Conservation (phyloP, 37 sponge, comb jelly and placozoan species). For the Hormiphora californensis region DNA sequence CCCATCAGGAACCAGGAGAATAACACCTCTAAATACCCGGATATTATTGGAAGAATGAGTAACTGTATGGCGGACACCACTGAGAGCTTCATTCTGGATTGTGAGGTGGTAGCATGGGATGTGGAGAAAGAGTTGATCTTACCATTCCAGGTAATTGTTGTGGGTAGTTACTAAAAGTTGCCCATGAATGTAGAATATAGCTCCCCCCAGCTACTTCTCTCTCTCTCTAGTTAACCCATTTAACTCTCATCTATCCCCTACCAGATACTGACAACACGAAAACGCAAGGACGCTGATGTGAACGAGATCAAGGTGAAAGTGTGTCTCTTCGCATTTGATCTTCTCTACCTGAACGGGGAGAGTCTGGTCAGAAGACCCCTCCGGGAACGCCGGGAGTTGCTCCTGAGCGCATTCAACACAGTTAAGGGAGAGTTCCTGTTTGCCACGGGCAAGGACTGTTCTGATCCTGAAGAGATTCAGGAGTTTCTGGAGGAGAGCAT, state of each 20-base stretch:
- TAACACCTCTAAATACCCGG: slow-evolving; percentile 93
- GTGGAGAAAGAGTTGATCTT: slow-evolving; percentile 81
- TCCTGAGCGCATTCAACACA: slow-evolving; percentile 76
- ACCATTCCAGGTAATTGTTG: slow-evolving; percentile 76
- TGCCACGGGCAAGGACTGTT: slow-evolving; percentile 63
- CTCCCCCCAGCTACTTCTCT: not conserved
- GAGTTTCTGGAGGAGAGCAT: slow-evolving; percentile 88
- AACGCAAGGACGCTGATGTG: slow-evolving; percentile 73
- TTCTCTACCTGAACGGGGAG: slow-evolving; percentile 91
- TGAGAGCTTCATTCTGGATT: slow-evolving; percentile 80
- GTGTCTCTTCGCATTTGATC: slow-evolving; percentile 92
- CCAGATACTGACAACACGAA: slow-evolving; percentile 23
- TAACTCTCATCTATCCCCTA: not conserved
- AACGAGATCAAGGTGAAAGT: slow-evolving; percentile 88
- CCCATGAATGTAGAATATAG: not conserved
- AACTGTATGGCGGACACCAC: slow-evolving; percentile 53
- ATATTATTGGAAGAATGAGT: slow-evolving; percentile 78
- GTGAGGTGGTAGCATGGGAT: slow-evolving; percentile 97
- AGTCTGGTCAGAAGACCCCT: slow-evolving; percentile 80
- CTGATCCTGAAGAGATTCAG: slow-evolving; percentile 76
- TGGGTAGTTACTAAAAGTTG: not conserved
- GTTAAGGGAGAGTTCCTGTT: slow-evolving; percentile 90
- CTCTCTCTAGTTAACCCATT: too few species aligned
- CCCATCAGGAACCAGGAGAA: slow-evolving; percentile 92
- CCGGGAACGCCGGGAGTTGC: slow-evolving; percentile 65